phyloP scores from a whole-genome alignment of 2,797 vertebrate species.

The Notolepis coatsorum region DNA sequence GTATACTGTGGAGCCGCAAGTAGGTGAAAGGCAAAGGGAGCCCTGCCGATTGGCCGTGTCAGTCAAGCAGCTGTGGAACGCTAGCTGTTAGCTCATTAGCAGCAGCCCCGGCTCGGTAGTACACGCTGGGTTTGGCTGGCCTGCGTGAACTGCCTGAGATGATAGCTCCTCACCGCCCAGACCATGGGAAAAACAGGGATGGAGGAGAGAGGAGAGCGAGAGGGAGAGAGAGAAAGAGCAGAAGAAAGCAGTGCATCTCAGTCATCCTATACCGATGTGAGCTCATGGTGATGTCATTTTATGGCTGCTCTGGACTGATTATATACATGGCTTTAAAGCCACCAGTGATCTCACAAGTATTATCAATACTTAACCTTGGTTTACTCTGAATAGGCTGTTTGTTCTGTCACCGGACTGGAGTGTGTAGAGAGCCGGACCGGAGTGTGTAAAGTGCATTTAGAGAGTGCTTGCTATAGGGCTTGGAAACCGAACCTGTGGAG shows the following conservation, averaged over 20 bases:
- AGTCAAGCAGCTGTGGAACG: constrained; percentile 58
- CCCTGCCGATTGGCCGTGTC: constrained; percentile 57
- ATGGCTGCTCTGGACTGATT: constrained; percentile 55
- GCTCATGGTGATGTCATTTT: constrained; percentile 63
- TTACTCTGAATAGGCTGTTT: constrained; percentile 57
- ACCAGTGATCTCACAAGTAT: constrained; percentile 63
- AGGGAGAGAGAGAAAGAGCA: background rate
- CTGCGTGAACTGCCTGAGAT: constrained; percentile 54
- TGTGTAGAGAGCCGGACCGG: too few species aligned
- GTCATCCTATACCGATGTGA: background rate
- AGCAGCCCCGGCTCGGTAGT: constrained; percentile 42
- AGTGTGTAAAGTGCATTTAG: constrained; percentile 64
- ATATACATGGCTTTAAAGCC: constrained; percentile 57
- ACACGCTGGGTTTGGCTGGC: constrained; percentile 52
- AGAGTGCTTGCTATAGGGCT: constrained; percentile 41
- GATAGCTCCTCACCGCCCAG: constrained; percentile 65
- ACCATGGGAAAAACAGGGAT: constrained; percentile 57
- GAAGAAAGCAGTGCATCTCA: background rate
- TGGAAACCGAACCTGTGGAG: constrained; percentile 56
- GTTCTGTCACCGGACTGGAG: constrained; percentile 53
- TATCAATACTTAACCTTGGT: constrained; percentile 66
- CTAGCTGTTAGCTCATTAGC: constrained; percentile 64
- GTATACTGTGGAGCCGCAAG: constrained; percentile 66
- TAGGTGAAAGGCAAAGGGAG: constrained; percentile 71
- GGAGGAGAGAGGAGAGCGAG: constrained; percentile 3